Evolutionary conservation across 2,797 vertebrate genomes (phyloP).

Genomic region (Karalla daura): DNA sequence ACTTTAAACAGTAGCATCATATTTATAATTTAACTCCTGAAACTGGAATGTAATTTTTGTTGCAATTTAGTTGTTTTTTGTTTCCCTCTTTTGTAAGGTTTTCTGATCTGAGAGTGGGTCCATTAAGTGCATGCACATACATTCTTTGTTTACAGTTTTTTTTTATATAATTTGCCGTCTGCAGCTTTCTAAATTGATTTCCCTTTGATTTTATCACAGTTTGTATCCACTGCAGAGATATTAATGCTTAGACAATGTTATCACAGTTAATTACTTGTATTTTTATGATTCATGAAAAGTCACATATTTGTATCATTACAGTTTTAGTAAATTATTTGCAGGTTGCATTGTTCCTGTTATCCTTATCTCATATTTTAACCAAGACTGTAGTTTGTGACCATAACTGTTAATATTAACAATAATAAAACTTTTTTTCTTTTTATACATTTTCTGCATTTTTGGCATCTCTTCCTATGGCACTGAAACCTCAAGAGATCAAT

Average conservation of each 20-base stretch:
- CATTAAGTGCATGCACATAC: background rate
- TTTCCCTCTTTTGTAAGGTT: too few species aligned
- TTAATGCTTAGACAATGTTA: too few species aligned
- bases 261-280: background rate
- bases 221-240: too few species aligned
- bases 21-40: background rate
- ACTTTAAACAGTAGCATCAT: conserved; percentile 7
- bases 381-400: background rate
- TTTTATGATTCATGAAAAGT: background rate
- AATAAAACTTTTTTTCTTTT: too few species aligned
- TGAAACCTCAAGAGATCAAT: background rate
- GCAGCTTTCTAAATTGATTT: background rate
- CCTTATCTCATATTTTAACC: background rate
- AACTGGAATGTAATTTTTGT: background rate
- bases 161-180: background rate
- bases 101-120: background rate
- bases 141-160: background rate
- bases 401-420: background rate
- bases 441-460: background rate
- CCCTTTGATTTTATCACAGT: background rate
- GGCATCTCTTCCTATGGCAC: background rate
- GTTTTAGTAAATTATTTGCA: conserved; percentile 33
- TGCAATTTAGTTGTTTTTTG: too few species aligned
- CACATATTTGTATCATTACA: background rate
- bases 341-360: background rate